These are phyloP conservation scores for Xanthostigma xanthostigma DNA, from an alignment of 2,888 invertebrate genomes.

Conservation along the genomic window DNA sequence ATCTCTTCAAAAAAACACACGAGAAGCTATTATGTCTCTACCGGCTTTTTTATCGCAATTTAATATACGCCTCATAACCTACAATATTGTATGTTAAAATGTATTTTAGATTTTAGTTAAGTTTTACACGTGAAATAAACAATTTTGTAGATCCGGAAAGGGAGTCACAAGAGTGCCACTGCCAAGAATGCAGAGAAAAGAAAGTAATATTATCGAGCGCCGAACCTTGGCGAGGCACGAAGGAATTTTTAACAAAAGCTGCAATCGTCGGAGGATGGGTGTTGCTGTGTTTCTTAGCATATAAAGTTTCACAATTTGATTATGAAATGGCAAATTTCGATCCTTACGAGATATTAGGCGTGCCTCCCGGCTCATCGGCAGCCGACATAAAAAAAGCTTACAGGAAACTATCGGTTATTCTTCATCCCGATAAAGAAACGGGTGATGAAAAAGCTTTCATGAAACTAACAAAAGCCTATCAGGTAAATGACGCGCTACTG, in stretches of 20 bases:
- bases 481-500: conserved; percentile 37
- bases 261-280: conserved; percentile 72
- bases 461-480: conserved; percentile 85
- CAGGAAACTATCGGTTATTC: conserved; percentile 77
- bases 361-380: conserved; percentile 75
- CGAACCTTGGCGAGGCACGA: conserved; percentile 78
- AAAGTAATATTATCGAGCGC: conserved; percentile 63
- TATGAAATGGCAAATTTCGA: conserved; percentile 98
- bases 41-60: too few species aligned
- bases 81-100: too few species aligned
- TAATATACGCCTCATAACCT: too few species aligned
- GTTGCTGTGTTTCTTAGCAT: conserved; percentile 62
- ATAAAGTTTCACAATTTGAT: conserved; percentile 91
- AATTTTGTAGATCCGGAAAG: conserved; percentile 54
- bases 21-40: too few species aligned
- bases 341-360: conserved; percentile 88
- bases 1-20: too few species aligned
- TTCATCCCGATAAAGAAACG: conserved; percentile 96
- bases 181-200: conserved; percentile 78
- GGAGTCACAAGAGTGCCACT: conserved; percentile 69
- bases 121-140: too few species aligned
- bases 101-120: too few species aligned
- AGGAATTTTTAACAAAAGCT: conserved; percentile 64
- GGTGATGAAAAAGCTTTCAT: conserved; percentile 96
- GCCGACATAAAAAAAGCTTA: conserved; percentile 91